phyloP scores from a whole-genome alignment of 2,797 vertebrate species.

The Lepilemur septentrionalis region DNA sequence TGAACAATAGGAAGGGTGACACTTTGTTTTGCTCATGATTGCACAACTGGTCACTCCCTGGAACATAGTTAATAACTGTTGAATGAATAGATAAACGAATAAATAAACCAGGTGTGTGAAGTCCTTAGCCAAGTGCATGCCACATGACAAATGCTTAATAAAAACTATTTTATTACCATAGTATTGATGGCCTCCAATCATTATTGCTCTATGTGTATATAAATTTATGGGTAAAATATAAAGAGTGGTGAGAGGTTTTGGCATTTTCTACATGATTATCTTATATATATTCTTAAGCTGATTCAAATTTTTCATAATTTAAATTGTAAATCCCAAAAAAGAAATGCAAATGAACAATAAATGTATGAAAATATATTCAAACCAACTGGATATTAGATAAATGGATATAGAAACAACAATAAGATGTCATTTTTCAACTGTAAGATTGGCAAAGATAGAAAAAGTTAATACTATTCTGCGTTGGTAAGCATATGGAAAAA shows the following conservation, averaged over 20 bases:
- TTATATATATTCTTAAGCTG: neutral
- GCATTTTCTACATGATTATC: neutral
- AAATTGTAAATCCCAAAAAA: neutral
- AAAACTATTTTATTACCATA: neutral
- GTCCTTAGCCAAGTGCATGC: neutral
- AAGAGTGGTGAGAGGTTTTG: neutral
- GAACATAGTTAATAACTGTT: neutral
- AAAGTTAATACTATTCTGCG: neutral
- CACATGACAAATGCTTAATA: neutral
- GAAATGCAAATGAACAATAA: neutral
- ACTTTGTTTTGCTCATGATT: neutral
- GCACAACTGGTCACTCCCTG: neutral
- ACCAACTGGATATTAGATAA: neutral
- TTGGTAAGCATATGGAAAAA: neutral
- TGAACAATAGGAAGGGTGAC: neutral
- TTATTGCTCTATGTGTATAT: neutral
- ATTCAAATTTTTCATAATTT: constrained; percentile 31
- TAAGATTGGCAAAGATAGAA: neutral
- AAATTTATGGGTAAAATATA: neutral
- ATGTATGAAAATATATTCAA: neutral
- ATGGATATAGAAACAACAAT: neutral
- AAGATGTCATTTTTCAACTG: neutral
- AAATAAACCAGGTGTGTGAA: neutral
- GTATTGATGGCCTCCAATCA: neutral
- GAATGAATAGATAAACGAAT: neutral